These are phyloP conservation scores for Oreochromis niloticus DNA, from an alignment of 2,113 vertebrate species.

Conservation along the genomic window DNA sequence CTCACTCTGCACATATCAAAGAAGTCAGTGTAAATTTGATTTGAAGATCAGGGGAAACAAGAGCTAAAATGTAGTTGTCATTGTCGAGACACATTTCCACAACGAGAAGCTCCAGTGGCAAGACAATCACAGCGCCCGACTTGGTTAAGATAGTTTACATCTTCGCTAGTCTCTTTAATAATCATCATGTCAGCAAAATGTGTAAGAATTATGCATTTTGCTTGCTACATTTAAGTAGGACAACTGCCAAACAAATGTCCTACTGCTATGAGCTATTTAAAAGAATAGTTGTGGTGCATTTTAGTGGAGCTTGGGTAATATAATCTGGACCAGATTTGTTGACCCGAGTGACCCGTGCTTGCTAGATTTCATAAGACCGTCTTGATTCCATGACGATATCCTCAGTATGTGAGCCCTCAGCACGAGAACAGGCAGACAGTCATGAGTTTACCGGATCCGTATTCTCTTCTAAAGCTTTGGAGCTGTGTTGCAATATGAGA, in stretches of 20 bases:
- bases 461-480: not conserved
- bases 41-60: conserved; percentile 65
- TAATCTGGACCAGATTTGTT: not conserved
- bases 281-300: not conserved
- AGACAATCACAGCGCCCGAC: conserved; percentile 29
- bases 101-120: conserved; percentile 39
- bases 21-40: conserved; percentile 67
- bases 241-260: no score
- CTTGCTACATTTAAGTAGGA: conserved; percentile 16
- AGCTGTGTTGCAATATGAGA: not conserved
- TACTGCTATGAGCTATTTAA: no score
- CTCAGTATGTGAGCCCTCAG: not conserved
- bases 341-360: not conserved
- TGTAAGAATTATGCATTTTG: conserved; percentile 25
- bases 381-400: not conserved
- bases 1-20: conserved; percentile 69
- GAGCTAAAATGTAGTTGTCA: conserved; percentile 64
- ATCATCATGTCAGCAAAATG: conserved; percentile 35
- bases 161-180: conserved; percentile 22
- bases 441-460: not conserved
- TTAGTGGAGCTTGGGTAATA: not conserved
- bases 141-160: conserved; percentile 47
- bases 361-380: not conserved
- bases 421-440: not conserved
- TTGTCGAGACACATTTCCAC: conserved; percentile 54